Percentiles rank a stretch among this genome's conserved stretches.
Conservation (phyloP, 2,797 vertebrate species). For the Sibirionetta formosa region DNA sequence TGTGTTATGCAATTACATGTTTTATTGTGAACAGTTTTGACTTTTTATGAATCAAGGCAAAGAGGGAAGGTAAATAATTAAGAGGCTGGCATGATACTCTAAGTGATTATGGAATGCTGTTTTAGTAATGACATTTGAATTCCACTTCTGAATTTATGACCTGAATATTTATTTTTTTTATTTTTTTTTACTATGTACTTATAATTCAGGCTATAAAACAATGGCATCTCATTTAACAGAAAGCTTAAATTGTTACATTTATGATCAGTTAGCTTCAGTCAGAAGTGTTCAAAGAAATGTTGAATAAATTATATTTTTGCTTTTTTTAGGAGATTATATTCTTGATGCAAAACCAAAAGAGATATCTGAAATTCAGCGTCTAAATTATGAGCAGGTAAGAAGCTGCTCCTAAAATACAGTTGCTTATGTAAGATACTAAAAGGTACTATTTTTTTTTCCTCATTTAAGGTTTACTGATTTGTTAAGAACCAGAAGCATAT, state of each 20-base stretch:
- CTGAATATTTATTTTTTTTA: background rate
- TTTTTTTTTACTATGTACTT: background rate
- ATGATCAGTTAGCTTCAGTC: background rate
- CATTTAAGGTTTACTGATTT: background rate
- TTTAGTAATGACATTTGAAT: background rate
- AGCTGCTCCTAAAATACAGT: slow-evolving; percentile 18
- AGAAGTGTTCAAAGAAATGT: background rate
- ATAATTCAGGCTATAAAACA: background rate
- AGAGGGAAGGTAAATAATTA: background rate
- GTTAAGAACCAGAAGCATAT: background rate
- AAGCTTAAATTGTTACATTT: background rate
- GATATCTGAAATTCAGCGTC: slow-evolving; percentile 96
- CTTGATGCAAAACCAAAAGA: slow-evolving; percentile 98
- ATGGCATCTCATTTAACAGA: background rate
- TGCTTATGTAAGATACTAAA: background rate
- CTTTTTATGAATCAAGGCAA: background rate
- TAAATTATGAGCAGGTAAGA: slow-evolving; percentile 98
- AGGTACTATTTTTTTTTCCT: background rate
- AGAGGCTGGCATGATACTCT: background rate
- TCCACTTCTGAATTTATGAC: background rate
- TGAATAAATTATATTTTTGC: slow-evolving; percentile 28
- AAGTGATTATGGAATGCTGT: background rate
- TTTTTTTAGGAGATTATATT: slow-evolving; percentile 95
- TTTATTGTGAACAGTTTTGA: background rate
- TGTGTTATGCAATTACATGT: background rate